phyloP scores from a whole-genome alignment of 2,888 invertebrate genomes.

The Drosophila imparisetae region DNA sequence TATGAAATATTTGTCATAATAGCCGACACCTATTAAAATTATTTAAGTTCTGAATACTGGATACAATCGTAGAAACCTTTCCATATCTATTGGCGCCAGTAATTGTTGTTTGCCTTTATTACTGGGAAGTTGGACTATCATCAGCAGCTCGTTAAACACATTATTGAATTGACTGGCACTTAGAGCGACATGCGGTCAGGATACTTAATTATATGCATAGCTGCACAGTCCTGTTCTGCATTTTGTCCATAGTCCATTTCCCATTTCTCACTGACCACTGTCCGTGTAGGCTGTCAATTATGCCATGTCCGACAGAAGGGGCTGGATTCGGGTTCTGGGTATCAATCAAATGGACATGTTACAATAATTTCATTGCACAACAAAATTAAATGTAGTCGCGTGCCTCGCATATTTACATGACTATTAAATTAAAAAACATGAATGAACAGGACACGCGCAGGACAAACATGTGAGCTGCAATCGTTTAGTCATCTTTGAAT shows the following conservation, averaged over 20 bases:
- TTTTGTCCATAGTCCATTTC: conserved; percentile 10
- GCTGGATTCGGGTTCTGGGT: conserved; percentile 36
- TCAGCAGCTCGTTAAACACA: conserved; percentile 43
- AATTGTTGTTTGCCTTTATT: conserved; percentile 39
- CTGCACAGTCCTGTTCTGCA: conserved; percentile 19
- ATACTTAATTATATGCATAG: conserved; percentile 71
- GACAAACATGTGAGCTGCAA: conserved; percentile 38
- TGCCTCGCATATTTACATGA: conserved; percentile 70
- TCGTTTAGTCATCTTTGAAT: conserved; percentile 72
- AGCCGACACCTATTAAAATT: not conserved
- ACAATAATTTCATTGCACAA: conserved; percentile 71
- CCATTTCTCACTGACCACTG: conserved; percentile 1
- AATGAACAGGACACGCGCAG: conserved; percentile 49
- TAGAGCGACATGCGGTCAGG: conserved; percentile 58
- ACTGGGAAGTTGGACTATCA: conserved; percentile 12
- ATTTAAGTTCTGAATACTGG: not conserved
- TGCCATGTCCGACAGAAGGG: conserved; percentile 61
- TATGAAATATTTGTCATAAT: not conserved
- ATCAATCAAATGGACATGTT: conserved; percentile 75
- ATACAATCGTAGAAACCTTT: not conserved
- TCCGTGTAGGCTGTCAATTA: conserved; percentile 66
- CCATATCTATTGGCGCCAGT: conserved; percentile 7
- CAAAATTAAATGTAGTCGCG: conserved; percentile 74
- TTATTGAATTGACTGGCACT: conserved; percentile 60
- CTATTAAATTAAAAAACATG: conserved; percentile 80